A percentile compares a stretch with the other conserved stretches of the same genome.
Conservation (phyloP, 2,888 invertebrate genomes). For the Epinotia nisella region DNA sequence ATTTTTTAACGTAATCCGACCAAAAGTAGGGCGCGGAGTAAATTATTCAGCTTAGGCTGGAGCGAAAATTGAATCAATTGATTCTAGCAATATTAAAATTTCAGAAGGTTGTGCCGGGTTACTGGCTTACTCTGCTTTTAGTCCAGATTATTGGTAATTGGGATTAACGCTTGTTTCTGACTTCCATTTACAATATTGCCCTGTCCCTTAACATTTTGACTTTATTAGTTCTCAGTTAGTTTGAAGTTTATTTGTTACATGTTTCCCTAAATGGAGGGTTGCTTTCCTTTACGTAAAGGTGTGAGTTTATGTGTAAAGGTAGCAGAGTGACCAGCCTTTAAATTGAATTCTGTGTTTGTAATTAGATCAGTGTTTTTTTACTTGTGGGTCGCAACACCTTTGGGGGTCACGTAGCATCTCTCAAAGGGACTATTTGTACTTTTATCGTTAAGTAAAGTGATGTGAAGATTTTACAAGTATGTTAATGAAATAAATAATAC, state of each 20-base stretch:
- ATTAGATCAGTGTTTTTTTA: too few species aligned
- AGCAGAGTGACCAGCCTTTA: not conserved
- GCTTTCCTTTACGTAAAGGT: not conserved
- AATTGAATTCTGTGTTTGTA: not conserved
- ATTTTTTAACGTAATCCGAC: constrained; percentile 62
- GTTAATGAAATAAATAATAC: too few species aligned
- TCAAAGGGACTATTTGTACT: too few species aligned
- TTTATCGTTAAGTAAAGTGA: too few species aligned
- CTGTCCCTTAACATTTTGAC: constrained; percentile 13
- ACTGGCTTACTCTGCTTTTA: constrained; percentile 33
- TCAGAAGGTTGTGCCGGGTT: constrained; percentile 38
- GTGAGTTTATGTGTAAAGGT: not conserved
- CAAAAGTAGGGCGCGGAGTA: constrained; percentile 57
- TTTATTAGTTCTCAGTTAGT: constrained; percentile 33
- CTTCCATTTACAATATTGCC: constrained; percentile 10
- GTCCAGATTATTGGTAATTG: constrained; percentile 40
- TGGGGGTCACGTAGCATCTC: too few species aligned
- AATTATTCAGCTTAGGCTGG: constrained; percentile 68
- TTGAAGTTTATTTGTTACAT: not conserved
- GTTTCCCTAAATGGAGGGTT: constrained; percentile 8
- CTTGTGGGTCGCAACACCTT: too few species aligned
- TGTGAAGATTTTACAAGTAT: too few species aligned
- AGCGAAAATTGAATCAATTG: constrained; percentile 70
- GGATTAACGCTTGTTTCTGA: constrained; percentile 26
- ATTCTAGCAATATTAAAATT: constrained; percentile 48